Conservation (phyloP, 2,113 vertebrate species). For the Hypanus sabinus region DNA sequence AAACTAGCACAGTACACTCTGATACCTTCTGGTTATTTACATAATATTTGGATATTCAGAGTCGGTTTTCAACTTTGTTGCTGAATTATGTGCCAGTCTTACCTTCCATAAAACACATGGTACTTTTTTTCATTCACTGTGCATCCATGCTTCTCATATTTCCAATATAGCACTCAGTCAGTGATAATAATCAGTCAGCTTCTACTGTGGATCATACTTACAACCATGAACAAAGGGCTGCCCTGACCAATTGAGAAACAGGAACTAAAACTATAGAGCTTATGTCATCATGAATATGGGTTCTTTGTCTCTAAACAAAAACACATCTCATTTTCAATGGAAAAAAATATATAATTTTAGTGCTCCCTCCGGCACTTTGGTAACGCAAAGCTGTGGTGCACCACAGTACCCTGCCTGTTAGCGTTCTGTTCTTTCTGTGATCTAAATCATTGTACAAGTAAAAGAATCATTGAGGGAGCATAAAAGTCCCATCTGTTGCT, state of each 20-base stretch:
- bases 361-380: neutral
- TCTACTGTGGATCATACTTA: neutral
- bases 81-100: neutral
- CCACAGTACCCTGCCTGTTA: neutral
- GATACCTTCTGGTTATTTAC: neutral
- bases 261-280: neutral
- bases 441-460: neutral
- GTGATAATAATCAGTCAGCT: neutral
- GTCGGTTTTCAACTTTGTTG: neutral
- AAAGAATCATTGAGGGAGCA: neutral
- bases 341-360: neutral
- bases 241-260: neutral
- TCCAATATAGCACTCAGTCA: neutral
- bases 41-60: neutral
- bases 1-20: neutral
- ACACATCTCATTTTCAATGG: neutral
- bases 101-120: neutral
- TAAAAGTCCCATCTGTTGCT: neutral
- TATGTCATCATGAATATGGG: neutral
- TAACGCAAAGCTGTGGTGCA: neutral
- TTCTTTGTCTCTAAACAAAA: constrained; percentile 21
- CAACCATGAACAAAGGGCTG: neutral
- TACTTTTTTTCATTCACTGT: neutral
- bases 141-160: neutral
- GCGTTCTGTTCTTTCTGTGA: neutral